Conservation (phyloP, 1,140 invertebrate genomes). For the Tetramorium simillimum region DNA sequence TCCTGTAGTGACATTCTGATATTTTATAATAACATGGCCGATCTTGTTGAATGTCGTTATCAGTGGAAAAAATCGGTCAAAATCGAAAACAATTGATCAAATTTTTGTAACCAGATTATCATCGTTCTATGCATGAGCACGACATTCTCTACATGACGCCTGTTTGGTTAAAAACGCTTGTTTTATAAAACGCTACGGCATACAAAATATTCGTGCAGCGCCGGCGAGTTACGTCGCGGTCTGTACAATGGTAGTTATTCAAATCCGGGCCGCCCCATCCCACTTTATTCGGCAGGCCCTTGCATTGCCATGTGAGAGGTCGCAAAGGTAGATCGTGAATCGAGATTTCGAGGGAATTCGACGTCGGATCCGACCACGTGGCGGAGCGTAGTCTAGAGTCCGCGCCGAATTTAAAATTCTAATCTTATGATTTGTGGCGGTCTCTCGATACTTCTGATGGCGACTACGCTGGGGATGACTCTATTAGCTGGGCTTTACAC, state of each 20-base stretch:
- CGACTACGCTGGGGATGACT: constrained; percentile 82
- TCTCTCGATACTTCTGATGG: constrained; percentile 74
- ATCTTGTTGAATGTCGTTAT: background rate
- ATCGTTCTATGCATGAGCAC: background rate
- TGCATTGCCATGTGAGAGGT: constrained; percentile 70
- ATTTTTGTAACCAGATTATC: background rate
- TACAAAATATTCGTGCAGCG: constrained; percentile 8
- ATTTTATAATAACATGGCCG: background rate
- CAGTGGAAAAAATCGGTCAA: background rate
- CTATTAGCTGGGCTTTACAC: constrained; percentile 82
- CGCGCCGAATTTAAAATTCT: constrained; percentile 84
- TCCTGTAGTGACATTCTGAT: background rate
- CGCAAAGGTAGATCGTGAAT: constrained; percentile 78
- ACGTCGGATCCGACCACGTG: constrained; percentile 76
- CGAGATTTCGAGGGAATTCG: constrained; percentile 82
- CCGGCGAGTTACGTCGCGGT: constrained; percentile 56
- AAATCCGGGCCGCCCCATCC: constrained; percentile 76
- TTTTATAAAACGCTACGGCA: constrained; percentile 17
- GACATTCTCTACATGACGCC: background rate
- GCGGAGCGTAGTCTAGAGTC: constrained; percentile 51
- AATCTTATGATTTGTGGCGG: constrained; percentile 85
- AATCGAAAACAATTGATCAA: background rate
- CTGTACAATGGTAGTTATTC: constrained; percentile 83
- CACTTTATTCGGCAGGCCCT: constrained; percentile 75
- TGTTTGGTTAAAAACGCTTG: background rate